Base-by-base conservation (phyloP, 1,140 invertebrate species). In the Drosophila sucinea region DNA sequence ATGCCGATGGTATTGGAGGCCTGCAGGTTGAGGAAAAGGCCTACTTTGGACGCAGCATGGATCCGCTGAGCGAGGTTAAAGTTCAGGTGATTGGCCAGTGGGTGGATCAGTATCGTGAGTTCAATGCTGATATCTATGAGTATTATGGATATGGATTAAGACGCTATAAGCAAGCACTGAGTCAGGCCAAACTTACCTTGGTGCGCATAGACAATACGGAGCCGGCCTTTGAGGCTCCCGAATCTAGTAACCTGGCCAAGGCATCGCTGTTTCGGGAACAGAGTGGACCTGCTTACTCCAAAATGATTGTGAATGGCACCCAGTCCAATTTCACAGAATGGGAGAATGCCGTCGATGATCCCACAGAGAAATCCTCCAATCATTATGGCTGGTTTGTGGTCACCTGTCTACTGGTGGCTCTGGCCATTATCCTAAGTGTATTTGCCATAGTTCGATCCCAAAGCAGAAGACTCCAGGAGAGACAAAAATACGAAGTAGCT, bases 371-470 rank as follows among this genome's bases (percentile, higher is more conserved):
- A 51, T 51, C 44, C 7, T 51, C 44, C 0, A 64, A 75, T 1
- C 87, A 80, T 60, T 91, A 91, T 76, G 78, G 90, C 0, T 91
- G 85, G 80, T 90, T 87, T 70, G 90, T 91, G 4, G 54, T 79
- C 6, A 77, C 64, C 6, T 81, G 71, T 44, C 55, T 91, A 6
- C 47, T 91, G 0, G 47, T 90, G n/a, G 90, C 69, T 30, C 25
- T 84, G n/a, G 51, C 70, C 1, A 10, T 91, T 0, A 7, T 91
- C 1, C 27, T 60, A 11, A 72, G 67, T 1, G 61, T 91, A 0
- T 86, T 81, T 23, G 56, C 62, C 0, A 25, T 90, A 25, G 71
- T 91, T 0, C 85, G 90, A 10, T 63, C 58, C 8, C 80, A 86
- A 4, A 81, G 75, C 58, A 74, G 72, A 51, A 70, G 57, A 35